These are phyloP conservation scores for Vulpes vulpes DNA, from an alignment of 2,113 vertebrate genomes.

Conservation along the genomic window DNA sequence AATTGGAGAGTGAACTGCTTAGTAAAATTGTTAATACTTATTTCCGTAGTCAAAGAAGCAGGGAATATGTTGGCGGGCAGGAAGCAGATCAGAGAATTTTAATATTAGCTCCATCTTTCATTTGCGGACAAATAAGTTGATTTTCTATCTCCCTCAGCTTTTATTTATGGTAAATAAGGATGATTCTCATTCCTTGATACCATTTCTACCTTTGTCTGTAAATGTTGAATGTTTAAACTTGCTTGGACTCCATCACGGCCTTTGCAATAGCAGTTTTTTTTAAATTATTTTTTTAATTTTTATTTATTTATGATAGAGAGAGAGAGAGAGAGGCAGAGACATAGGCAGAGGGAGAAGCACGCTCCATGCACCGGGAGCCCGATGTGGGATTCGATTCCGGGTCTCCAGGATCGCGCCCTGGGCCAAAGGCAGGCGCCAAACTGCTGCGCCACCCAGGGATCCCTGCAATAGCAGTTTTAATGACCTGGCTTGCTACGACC, in stretches of 20 bases:
- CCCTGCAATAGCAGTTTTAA: neutral
- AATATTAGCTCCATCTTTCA: neutral
- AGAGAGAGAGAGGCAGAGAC: too few relatives aligned
- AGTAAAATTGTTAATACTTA: neutral
- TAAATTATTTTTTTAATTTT: too few relatives aligned
- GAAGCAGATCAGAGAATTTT: neutral
- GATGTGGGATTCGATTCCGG: too few relatives aligned
- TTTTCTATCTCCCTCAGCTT: neutral
- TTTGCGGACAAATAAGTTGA: neutral
- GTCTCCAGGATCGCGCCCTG: too few relatives aligned
- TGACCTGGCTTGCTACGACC: neutral
- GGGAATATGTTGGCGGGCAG: neutral
- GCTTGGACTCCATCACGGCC: neutral
- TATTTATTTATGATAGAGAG: too few relatives aligned
- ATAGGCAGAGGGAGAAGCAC: too few relatives aligned
- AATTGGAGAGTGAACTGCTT: neutral
- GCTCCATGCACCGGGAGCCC: too few relatives aligned
- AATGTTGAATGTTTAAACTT: neutral
- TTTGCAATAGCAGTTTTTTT: neutral
- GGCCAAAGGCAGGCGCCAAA: too few relatives aligned
- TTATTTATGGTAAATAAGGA: neutral
- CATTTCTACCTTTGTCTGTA: neutral
- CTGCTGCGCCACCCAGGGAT: too few relatives aligned
- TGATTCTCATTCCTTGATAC: neutral
- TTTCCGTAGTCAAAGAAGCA: neutral